Percentiles rank a stretch among this genome's conserved stretches.
Evolutionary conservation across 2,113 vertebrate species (phyloP).

Genomic region (Podiceps cristatus): DNA sequence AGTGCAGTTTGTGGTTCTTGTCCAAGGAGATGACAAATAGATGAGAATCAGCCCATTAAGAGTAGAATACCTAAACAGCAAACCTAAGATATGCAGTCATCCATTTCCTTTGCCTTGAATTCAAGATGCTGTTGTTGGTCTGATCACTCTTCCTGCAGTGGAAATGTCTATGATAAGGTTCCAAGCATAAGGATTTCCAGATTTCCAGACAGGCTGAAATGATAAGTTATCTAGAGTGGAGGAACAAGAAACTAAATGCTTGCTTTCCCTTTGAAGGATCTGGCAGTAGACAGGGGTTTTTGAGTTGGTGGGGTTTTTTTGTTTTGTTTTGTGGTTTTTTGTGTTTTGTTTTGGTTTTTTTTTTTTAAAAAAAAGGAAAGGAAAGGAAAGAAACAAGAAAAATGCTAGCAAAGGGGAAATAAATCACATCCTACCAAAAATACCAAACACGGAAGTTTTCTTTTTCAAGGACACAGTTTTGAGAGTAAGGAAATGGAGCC

Average conservation of each 20-base stretch:
- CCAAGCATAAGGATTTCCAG: conserved; percentile 73
- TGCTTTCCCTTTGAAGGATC: conserved; percentile 41
- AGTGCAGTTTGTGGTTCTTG: not conserved
- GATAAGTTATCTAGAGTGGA: conserved; percentile 73
- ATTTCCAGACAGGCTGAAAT: conserved; percentile 72
- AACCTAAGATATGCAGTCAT: conserved; percentile 45
- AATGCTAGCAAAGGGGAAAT: not conserved
- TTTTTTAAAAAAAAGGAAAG: no score
- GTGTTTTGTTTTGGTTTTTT: no score
- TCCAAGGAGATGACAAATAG: conserved; percentile 30
- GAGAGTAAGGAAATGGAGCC: not conserved
- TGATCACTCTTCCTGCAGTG: conserved; percentile 56
- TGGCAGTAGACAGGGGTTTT: not conserved
- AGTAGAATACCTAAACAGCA: not conserved
- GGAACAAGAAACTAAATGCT: conserved; percentile 60
- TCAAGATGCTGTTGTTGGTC: conserved; percentile 66
- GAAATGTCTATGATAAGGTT: conserved; percentile 75
- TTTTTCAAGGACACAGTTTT: not conserved
- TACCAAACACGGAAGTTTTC: not conserved
- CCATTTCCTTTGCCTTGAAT: conserved; percentile 59
- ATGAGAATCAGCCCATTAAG: conserved; percentile 35
- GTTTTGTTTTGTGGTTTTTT: no score
- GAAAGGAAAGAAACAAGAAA: not conserved
- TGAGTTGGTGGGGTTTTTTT: no score
- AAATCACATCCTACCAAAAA: conserved; percentile 1